Conservation (phyloP, 2,888 invertebrate species). For the Pyrrhosoma nymphula region DNA sequence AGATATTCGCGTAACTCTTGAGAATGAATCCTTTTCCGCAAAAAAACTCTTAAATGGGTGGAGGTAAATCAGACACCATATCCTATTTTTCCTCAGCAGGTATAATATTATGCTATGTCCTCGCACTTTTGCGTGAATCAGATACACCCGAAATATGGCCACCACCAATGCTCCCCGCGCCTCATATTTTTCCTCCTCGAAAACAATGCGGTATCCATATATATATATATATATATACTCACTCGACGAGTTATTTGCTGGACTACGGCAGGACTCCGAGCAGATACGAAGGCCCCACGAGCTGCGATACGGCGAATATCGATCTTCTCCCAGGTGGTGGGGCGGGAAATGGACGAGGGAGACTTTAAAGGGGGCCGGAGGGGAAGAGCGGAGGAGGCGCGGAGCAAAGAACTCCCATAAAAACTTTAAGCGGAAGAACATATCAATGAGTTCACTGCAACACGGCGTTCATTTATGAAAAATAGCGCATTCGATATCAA, state of each 20-base stretch:
- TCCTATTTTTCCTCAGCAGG: no score
- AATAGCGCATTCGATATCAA: not conserved
- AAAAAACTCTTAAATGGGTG: no score
- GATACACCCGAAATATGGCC: no score
- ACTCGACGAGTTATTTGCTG: not conserved
- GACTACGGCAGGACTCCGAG: not conserved
- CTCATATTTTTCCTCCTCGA: not conserved
- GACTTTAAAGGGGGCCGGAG: not conserved
- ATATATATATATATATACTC: not conserved
- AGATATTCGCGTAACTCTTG: no score
- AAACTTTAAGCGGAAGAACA: slow-evolving; percentile 6
- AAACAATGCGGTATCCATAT: not conserved
- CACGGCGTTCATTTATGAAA: not conserved
- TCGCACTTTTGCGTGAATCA: no score
- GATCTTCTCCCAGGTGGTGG: not conserved
- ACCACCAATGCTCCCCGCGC: not conserved
- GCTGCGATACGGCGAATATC: slow-evolving; percentile 18
- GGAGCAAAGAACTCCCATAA: not conserved
- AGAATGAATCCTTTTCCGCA: no score
- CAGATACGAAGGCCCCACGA: not conserved
- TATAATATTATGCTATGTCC: no score
- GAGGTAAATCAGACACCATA: no score
- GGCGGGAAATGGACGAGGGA: not conserved
- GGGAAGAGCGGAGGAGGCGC: not conserved
- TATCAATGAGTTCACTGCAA: not conserved